Base-by-base conservation (phyloP, 1,140 invertebrate species). In the Agraylea sexmaculata region DNA sequence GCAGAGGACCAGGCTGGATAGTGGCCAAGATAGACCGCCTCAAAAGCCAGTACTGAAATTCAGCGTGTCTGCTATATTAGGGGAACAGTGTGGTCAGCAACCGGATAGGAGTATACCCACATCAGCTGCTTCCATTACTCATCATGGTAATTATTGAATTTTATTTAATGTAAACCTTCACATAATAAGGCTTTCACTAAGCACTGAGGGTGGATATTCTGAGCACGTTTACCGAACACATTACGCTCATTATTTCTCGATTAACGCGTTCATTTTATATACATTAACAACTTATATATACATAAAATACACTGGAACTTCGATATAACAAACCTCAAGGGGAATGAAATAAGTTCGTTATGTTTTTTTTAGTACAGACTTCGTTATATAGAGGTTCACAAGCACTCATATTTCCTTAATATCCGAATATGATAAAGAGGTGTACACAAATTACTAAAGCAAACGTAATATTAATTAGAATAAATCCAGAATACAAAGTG, bases 1-100 rank as follows among this genome's bases (percentile, higher is more conserved):
- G 17, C 54, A 60, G 39, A 59, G 43, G 45, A 64, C 60, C 48
- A 62, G 60, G 17, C 57, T 65, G 15, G 61, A 53, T 42, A 49
- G 38, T 21, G 57, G 59, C 33, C 59, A 55, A 42, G 43, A 28
- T 20, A 17, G 17, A 3, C 25, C n/a, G 19, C 21, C 20, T 15
- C 64, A 62, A 40, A 87, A 85, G 52, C 86, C 86, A 0, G 75
- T 86, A 49, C 70, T 92, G 42, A 92, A 92, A 63, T 92, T 92
- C 62, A 89, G 87, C 72, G 86, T 92, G 38, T 88, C 79, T 67
- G 86, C 87, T 11, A 92, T 92, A 50, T 68, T 92, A 28, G 83
- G 83, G 71, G 75, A 11, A 83, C 87, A 58, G 82, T 83, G 21
- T 86, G 83, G 83, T 76, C 80, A 27, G 72, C 76, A 50, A 78